Evolutionary conservation across 2,797 vertebrate species (phyloP).

Genomic region (Pangasius larnaudii): DNA sequence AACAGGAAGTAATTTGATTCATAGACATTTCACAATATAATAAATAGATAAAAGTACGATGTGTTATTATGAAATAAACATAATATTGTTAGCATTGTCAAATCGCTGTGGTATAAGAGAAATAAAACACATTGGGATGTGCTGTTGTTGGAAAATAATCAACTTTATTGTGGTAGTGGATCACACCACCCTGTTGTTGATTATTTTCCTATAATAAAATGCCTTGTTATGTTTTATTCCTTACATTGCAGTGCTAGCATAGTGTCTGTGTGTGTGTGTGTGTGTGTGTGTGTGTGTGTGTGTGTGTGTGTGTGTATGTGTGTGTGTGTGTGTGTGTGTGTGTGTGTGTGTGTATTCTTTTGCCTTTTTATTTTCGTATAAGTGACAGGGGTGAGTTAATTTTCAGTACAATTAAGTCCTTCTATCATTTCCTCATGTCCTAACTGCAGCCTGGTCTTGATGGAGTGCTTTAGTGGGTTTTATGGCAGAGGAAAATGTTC

Average conservation of each 20-base stretch:
- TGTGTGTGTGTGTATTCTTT: constrained; percentile 20
- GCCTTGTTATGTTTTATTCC: background rate
- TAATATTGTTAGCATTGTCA: background rate
- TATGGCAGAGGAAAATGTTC: constrained; percentile 42
- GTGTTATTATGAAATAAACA: background rate
- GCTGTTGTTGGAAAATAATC: background rate
- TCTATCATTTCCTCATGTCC: constrained; percentile 30
- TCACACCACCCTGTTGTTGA: background rate
- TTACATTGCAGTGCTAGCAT: background rate
- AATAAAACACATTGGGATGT: background rate
- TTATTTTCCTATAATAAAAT: background rate
- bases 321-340: background rate
- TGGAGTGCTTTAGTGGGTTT: constrained; percentile 55
- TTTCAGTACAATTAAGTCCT: constrained; percentile 76
- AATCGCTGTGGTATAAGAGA: background rate
- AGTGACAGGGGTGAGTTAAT: constrained; percentile 81
- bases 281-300: background rate
- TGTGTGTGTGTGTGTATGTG: background rate
- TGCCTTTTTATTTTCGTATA: constrained; percentile 75
- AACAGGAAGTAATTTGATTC: background rate
- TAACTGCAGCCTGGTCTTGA: constrained; percentile 54
- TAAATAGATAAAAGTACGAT: background rate
- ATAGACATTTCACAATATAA: background rate
- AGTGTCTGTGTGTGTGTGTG: background rate
- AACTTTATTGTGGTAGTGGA: background rate